Conservation (phyloP, 2,797 vertebrate species). For the Lycodopsis pacificus region DNA sequence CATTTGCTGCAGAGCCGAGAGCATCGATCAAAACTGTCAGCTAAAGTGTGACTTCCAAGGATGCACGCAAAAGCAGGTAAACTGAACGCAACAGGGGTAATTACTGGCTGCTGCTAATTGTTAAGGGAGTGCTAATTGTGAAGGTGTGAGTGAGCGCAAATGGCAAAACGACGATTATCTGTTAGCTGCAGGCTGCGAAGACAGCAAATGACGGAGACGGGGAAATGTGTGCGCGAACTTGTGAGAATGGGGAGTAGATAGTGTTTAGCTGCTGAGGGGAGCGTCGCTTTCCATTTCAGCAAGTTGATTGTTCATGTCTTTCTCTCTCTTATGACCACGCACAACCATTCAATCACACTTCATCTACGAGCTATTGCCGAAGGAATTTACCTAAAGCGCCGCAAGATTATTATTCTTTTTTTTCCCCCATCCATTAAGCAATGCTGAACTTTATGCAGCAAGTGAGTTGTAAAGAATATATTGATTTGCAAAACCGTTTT, state of each 20-base stretch:
- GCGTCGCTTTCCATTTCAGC: background rate
- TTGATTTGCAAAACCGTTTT: background rate
- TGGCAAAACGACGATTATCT: slow-evolving; percentile 62
- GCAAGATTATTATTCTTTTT: background rate
- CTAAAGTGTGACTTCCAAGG: slow-evolving; percentile 30
- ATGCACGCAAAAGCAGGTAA: slow-evolving; percentile 42
- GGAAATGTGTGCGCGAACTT: slow-evolving; percentile 13
- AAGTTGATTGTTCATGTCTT: slow-evolving; percentile 13
- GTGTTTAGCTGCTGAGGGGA: slow-evolving; percentile 21
- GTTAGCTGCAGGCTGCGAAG: slow-evolving; percentile 60
- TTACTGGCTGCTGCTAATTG: slow-evolving; percentile 78
- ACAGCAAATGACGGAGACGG: slow-evolving; percentile 33
- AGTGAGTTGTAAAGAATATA: slow-evolving; percentile 3
- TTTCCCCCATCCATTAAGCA: background rate
- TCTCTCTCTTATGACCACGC: background rate
- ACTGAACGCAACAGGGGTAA: slow-evolving; percentile 66
- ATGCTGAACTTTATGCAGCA: background rate
- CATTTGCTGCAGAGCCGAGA: slow-evolving; percentile 21
- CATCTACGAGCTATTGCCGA: background rate
- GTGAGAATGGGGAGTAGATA: slow-evolving; percentile 3
- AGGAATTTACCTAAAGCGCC: background rate
- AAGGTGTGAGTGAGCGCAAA: slow-evolving; percentile 67
- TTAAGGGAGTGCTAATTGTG: slow-evolving; percentile 72
- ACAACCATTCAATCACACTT: background rate
- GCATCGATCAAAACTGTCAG: slow-evolving; percentile 27